These are phyloP conservation scores for Clarias batrachus DNA, from an alignment of 2,113 vertebrate species.

Conservation along the genomic window DNA sequence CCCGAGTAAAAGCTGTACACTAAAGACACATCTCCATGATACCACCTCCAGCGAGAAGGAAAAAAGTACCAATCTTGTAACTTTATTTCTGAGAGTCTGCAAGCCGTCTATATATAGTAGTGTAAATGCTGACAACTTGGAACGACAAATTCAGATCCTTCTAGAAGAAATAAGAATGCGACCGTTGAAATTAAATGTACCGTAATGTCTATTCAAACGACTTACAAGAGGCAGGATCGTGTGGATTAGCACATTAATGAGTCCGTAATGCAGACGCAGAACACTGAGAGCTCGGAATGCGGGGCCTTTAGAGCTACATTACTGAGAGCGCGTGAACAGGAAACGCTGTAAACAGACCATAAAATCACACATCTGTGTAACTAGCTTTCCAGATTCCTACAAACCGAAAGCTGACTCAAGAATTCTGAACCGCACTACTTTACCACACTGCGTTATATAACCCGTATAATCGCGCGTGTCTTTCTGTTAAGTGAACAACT, in stretches of 20 bases:
- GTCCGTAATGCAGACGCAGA: neutral
- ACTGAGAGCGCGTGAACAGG: conserved; percentile 1
- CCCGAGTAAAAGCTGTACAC: neutral
- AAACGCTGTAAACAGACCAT: neutral
- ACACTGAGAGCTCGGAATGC: neutral
- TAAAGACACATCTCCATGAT: neutral
- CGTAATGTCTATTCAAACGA: neutral
- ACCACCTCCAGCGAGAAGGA: neutral
- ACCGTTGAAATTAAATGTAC: neutral
- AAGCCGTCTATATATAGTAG: too few species aligned
- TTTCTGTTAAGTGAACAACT: neutral
- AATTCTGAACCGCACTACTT: neutral
- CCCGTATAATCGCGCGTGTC: neutral
- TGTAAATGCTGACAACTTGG: neutral
- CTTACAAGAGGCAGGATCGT: neutral
- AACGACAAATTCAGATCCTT: neutral
- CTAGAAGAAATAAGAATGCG: neutral
- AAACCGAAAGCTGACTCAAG: neutral
- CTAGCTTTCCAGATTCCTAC: conserved; percentile 17
- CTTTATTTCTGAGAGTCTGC: neutral
- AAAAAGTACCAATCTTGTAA: neutral
- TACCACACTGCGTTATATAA: neutral
- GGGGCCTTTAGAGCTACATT: neutral
- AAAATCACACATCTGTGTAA: conserved; percentile 5
- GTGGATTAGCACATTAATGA: conserved; percentile 3